Evolutionary conservation across 2,888 invertebrate species (phyloP).

Genomic region (Halocaridina rubra): DNA sequence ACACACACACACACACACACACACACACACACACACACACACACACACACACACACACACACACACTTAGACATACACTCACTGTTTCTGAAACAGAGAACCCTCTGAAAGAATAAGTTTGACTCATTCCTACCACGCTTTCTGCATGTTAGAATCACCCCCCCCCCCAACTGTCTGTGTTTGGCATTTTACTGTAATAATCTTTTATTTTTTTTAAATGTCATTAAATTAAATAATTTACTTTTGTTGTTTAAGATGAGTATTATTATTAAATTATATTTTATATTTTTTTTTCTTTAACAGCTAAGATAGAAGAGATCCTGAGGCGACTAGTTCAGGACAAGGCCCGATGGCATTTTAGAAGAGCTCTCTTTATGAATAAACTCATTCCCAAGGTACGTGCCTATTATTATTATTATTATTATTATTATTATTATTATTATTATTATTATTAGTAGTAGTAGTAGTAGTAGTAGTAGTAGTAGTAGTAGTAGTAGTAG

Average conservation of each 20-base stretch:
- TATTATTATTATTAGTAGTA: no score
- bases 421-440: no score
- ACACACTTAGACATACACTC: neutral
- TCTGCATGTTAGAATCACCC: no score
- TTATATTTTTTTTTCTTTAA: neutral
- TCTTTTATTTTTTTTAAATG: neutral
- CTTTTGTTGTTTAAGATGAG: no score
- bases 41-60: neutral
- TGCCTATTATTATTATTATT: neutral
- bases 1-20: neutral
- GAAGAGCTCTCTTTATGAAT: slow-evolving; percentile 49
- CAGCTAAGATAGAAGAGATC: slow-evolving; percentile 45
- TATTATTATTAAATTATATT: no score
- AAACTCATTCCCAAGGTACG: slow-evolving; percentile 50
- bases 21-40: slow-evolving; percentile 4
- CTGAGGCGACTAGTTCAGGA: slow-evolving; percentile 50
- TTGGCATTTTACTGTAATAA: no score
- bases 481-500: no score
- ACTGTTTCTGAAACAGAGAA: no score
- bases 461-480: no score
- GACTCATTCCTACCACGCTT: no score
- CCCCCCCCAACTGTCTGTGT: neutral
- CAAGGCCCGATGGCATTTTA: slow-evolving; percentile 54
- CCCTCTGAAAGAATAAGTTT: no score
- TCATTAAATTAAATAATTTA: no score